Evolutionary conservation across 1,140 invertebrate species (phyloP).

Genomic region (Parapsyche elsis): DNA sequence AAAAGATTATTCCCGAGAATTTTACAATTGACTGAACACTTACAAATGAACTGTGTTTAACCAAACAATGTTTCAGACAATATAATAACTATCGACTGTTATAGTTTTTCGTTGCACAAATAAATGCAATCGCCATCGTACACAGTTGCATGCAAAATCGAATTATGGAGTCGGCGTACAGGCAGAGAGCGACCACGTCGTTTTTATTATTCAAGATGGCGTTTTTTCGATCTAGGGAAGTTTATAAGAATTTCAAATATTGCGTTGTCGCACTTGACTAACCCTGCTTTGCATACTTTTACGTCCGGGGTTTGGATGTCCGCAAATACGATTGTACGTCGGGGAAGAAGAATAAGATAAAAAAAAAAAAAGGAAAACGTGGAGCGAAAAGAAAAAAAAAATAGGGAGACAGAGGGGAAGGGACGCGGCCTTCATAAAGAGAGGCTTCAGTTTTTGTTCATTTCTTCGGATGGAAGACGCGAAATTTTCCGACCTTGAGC

Average conservation of each 20-base stretch:
- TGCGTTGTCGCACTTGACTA: not conserved
- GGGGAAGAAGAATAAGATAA: not conserved
- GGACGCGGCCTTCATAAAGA: not conserved
- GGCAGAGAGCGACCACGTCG: not conserved
- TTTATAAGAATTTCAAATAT: not conserved
- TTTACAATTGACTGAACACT: too few relatives aligned
- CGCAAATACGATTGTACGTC: constrained; percentile 3
- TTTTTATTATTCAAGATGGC: not conserved
- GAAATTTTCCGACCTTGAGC: not conserved
- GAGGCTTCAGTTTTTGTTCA: not conserved
- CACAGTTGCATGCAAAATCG: not conserved
- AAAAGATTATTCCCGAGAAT: too few relatives aligned
- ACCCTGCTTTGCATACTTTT: constrained; percentile 7
- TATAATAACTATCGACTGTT: not conserved
- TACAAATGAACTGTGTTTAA: too few relatives aligned
- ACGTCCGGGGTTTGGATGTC: not conserved
- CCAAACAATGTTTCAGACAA: too few relatives aligned
- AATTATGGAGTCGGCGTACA: not conserved
- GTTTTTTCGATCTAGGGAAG: not conserved
- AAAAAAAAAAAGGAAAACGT: not conserved
- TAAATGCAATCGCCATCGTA: not conserved
- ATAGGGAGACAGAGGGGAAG: not conserved
- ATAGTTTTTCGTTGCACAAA: not conserved
- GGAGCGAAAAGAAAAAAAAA: not conserved
- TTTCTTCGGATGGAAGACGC: not conserved